Evolutionary conservation across 2,113 vertebrate species (phyloP), one percentile per base, ranked within the genome.

Genomic region (Rhinoderma darwinii): DNA sequence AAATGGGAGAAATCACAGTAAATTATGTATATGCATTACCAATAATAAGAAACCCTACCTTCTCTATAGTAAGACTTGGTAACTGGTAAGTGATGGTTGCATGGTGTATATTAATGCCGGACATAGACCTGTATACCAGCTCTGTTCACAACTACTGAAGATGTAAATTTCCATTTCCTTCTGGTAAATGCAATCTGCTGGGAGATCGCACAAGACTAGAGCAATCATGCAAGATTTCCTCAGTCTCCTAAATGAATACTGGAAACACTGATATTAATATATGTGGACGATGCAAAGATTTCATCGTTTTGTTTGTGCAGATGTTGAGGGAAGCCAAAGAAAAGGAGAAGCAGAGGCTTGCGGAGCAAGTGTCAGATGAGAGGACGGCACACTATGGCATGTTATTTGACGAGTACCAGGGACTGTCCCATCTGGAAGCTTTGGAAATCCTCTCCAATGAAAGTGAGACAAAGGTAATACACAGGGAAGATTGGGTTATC

Each of bases 361-460:
- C 94, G 1, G 95, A 94, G 91, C 97, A 97, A 90, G 93, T 95
- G 81, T 91, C 96, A 1, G 95, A 91, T 4, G 96, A 96, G 78
- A 96, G 94, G 89, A 97, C 96, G 0, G 97, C 96, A 17, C 98
- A 99, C 93, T 99, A 97, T 2, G 96, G 97, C 63, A 92, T 98
- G 89, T 96, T 99, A 63, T 99, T 99, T 91, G 98, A 99, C 90
- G 97, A 99, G 87, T 99, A 97, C 90, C 98, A 99, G 89, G 98
- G 98, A 75, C 90, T 99, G 91, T 97, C 98, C 54, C 98, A 99
- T 91, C 95, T 99, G 6, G 98, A 99, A 93, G 98, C 98, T 86
- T 93, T 99, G 92, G 98, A 99, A 95, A 99, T 99, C 87, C 93
- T 99, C 88, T 99, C 98, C 90, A 97, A 97, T 88, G 97, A 99